Percentiles rank a stretch among this genome's conserved stretches.
These are phyloP conservation scores for Diachasmimorpha longicaudata DNA, from an alignment of 1,140 invertebrate species.

Conservation along the genomic window DNA sequence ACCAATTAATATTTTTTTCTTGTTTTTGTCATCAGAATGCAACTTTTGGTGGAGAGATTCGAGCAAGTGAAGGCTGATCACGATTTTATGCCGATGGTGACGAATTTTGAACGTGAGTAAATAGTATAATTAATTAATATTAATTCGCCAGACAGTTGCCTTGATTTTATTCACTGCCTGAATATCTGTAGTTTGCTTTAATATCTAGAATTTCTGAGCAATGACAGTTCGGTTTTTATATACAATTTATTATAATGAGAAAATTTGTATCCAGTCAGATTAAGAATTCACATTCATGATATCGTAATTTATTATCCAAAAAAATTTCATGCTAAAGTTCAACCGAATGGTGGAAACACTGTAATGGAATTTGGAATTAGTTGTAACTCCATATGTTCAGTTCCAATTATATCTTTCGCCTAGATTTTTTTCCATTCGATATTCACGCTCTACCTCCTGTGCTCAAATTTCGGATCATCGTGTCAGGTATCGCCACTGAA, in stretches of 20 bases:
- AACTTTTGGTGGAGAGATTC: slow-evolving; percentile 79
- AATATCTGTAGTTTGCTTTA: no score
- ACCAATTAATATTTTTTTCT: background rate
- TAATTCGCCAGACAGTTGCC: no score
- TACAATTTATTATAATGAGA: no score
- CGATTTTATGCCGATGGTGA: slow-evolving; percentile 78
- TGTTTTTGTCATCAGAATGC: slow-evolving; percentile 60
- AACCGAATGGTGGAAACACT: background rate
- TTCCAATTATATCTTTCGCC: background rate
- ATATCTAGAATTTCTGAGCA: no score
- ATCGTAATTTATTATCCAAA: no score
- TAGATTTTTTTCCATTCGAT: background rate
- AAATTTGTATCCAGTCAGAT: no score
- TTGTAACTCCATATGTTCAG: background rate
- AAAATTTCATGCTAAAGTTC: no score
- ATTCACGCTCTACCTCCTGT: background rate
- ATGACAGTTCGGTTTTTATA: no score
- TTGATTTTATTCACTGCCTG: no score
- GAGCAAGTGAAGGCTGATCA: slow-evolving; percentile 84
- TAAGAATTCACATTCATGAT: no score
- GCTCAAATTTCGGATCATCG: background rate
- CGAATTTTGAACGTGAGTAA: slow-evolving; percentile 56
- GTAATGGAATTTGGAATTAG: background rate
- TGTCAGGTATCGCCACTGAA: background rate
- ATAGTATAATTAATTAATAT: slow-evolving; percentile 19